Conservation (phyloP, 2,888 invertebrate species). For the Onthophagus sagittarius region DNA sequence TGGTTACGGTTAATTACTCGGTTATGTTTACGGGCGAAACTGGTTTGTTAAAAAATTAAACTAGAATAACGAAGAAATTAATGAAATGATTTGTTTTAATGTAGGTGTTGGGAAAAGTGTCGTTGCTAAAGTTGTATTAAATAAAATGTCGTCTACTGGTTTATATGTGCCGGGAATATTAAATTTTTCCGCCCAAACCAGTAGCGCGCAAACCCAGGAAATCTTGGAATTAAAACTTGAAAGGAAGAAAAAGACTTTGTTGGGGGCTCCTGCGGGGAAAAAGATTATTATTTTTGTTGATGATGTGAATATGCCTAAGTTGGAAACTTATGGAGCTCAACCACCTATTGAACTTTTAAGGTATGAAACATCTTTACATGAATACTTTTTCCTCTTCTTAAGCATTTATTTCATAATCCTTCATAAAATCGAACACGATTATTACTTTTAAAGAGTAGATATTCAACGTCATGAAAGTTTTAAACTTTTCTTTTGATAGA, state of each 20-base stretch:
- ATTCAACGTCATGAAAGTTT: too few species aligned
- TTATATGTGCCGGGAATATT: slow-evolving; percentile 71
- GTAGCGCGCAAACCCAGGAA: slow-evolving; percentile 77
- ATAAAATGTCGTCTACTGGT: slow-evolving; percentile 57
- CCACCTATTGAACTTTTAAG: slow-evolving; percentile 86
- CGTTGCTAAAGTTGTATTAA: slow-evolving; percentile 71
- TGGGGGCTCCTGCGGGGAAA: slow-evolving; percentile 82
- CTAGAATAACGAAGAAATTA: too few species aligned
- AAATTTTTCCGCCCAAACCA: slow-evolving; percentile 91
- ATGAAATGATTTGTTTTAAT: not conserved
- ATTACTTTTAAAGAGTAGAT: too few species aligned
- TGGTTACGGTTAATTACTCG: slow-evolving; percentile 68
- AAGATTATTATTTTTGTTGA: slow-evolving; percentile 83
- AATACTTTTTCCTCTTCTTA: too few species aligned
- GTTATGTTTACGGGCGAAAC: slow-evolving; percentile 89
- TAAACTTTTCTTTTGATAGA: too few species aligned
- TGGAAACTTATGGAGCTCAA: slow-evolving; percentile 85
- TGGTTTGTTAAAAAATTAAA: slow-evolving; percentile 47
- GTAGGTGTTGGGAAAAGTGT: slow-evolving; percentile 87
- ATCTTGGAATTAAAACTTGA: slow-evolving; percentile 84
- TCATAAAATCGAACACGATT: too few species aligned
- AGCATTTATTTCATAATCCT: too few species aligned
- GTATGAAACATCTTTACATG: slow-evolving; percentile 42
- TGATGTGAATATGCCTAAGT: slow-evolving; percentile 88
- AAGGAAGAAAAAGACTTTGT: slow-evolving; percentile 70